These are phyloP conservation scores for Eurois occulta DNA, from an alignment of 2,888 invertebrate genomes.

Conservation along the genomic window DNA sequence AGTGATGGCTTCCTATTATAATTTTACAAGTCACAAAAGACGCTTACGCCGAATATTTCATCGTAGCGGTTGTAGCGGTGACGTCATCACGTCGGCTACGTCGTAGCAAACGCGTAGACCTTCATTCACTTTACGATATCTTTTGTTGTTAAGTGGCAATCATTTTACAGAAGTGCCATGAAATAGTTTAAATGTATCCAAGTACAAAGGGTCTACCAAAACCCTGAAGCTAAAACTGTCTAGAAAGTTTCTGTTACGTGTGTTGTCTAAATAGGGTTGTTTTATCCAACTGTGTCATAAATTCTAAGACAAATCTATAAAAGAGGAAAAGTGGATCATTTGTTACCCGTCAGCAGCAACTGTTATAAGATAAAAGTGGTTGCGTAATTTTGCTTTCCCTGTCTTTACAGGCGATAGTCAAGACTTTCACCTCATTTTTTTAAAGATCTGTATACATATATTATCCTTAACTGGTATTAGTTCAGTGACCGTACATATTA, in stretches of 20 bases:
- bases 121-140: not conserved
- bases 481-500: not conserved
- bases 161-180: not conserved
- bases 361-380: not conserved
- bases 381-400: not conserved
- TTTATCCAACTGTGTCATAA: not conserved
- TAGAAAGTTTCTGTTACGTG: not conserved
- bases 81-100: constrained; percentile 12
- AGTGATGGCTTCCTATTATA: not conserved
- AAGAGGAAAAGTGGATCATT: not conserved
- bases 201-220: not conserved
- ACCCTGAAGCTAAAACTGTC: not conserved
- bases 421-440: not conserved
- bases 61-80: constrained; percentile 10
- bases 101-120: constrained; percentile 3
- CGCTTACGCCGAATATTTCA: not conserved
- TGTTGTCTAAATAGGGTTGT: not conserved
- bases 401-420: not conserved
- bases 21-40: not conserved
- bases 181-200: not conserved
- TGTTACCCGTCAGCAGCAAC: not conserved
- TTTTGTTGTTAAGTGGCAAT: not conserved
- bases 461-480: not conserved
- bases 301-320: not conserved
- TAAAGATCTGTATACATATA: no score